Evolutionary conservation across 2,113 vertebrate genomes (phyloP).

Genomic region (Numida meleagris): DNA sequence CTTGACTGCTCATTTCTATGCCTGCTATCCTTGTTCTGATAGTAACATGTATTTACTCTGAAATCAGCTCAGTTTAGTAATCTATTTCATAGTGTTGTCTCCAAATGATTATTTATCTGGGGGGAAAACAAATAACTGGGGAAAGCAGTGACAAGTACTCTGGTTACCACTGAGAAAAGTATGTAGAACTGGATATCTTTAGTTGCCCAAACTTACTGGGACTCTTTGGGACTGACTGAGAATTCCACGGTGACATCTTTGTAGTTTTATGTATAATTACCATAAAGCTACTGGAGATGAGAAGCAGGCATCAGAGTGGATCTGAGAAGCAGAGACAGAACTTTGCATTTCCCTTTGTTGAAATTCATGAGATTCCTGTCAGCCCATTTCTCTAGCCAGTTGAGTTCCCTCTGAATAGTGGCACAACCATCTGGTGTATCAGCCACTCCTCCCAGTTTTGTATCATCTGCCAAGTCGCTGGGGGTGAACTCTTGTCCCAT

Average conservation of each 20-base stretch:
- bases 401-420: slow-evolving; percentile 28
- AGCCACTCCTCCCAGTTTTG: slow-evolving; percentile 45
- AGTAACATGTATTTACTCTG: not conserved
- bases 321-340: not conserved
- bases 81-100: not conserved
- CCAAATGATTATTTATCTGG: not conserved
- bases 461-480: not conserved
- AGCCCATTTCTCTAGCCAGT: not conserved
- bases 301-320: not conserved
- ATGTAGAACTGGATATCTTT: not conserved
- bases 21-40: not conserved
- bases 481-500: slow-evolving; percentile 9
- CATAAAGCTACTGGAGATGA: not conserved
- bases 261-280: not conserved
- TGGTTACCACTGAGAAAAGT: not conserved
- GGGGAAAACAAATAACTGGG: not conserved
- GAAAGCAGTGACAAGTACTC: not conserved
- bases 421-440: slow-evolving; percentile 34
- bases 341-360: slow-evolving; percentile 36
- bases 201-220: not conserved
- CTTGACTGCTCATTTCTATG: not conserved
- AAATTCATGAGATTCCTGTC: slow-evolving; percentile 36
- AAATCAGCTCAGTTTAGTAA: not conserved
- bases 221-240: not conserved
- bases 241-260: not conserved